Base-by-base conservation (phyloP, 2,113 vertebrate species). In the Centrocercus urophasianus region DNA sequence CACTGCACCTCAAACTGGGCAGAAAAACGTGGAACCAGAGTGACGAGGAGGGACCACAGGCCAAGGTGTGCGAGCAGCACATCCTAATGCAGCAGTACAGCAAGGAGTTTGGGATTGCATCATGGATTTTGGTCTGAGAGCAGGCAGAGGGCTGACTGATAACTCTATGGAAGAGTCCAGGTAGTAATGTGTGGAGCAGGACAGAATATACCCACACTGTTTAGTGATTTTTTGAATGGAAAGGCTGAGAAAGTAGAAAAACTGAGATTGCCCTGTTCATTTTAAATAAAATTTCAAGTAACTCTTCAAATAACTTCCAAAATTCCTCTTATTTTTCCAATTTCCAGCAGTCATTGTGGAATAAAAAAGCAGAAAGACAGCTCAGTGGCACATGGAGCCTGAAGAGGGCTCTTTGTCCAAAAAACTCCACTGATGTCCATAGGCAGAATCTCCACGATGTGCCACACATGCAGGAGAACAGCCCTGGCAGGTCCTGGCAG, bases 361-460 rank as follows among this genome's bases (percentile, higher is more conserved):
- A 14, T 13, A 9, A 18, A 13, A 19, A 45, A 43, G 11, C 4
- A 82, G 28, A 52, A 77, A 60, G 30, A 40, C 2, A 34, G 7
- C 42, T 50, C 48, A 36, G 7, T 0, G 2, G 15, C 30, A n/a
- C 32, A 7, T 0, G 28, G 15, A 76, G 19, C 36, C 21, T 13
- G 5, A 64, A 30, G 15, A 28, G 42, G 25, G 20, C 5, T 59
- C 36, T 18, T 38, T 50, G 25, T 22, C 1, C 0, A 38, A 50
- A 57, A 56, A 30, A 30, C 6, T 18, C 16, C 40, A 80, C 63
- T 50, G 27, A 36, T 12, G 59, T 59, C 86, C 48, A 70, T 12
- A 22, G 40, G 36, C 43, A 59, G 75, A 47, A 52, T 2, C 7
- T 2, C 48, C 34, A 38, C 9, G 12, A 27, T 18, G 13, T 5